A percentile compares a stretch with the other conserved stretches of the same genome.
These are phyloP conservation scores for Trichechus manatus DNA, from an alignment of 2,113 vertebrate genomes.

Conservation along the genomic window DNA sequence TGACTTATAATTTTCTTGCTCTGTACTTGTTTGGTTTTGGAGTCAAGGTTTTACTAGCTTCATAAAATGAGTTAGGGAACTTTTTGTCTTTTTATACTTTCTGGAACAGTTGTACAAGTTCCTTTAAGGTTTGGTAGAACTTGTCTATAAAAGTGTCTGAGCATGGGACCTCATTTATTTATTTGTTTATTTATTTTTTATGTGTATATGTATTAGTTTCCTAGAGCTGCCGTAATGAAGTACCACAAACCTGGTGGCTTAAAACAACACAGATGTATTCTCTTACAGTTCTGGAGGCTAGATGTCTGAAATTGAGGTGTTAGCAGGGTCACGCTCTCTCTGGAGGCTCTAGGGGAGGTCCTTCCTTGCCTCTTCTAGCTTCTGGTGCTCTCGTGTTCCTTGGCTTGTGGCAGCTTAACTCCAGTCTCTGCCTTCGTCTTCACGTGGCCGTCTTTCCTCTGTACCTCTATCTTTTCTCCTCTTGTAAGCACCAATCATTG, in stretches of 20 bases:
- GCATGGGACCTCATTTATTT: background rate
- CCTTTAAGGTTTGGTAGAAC: background rate
- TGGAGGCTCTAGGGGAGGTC: background rate
- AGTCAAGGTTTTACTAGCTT: background rate
- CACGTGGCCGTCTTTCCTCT: background rate
- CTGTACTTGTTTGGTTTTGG: background rate
- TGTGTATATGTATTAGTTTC: too few relatives aligned
- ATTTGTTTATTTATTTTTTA: background rate
- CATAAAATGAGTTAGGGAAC: background rate
- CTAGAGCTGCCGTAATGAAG: too few relatives aligned
- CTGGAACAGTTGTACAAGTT: background rate
- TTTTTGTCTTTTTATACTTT: background rate
- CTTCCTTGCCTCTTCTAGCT: too few relatives aligned
- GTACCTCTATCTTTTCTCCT: background rate
- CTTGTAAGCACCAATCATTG: background rate
- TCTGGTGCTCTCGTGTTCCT: too few relatives aligned
- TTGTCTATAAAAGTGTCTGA: background rate
- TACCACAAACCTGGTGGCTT: background rate
- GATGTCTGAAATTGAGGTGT: background rate
- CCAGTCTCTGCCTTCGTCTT: background rate
- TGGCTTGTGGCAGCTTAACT: too few relatives aligned
- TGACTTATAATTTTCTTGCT: background rate
- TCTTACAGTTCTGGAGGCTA: background rate
- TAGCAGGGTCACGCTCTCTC: background rate
- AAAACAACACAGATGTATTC: background rate